These are phyloP conservation scores for Diarsia mendica DNA, from an alignment of 2,888 invertebrate genomes.

Conservation along the genomic window DNA sequence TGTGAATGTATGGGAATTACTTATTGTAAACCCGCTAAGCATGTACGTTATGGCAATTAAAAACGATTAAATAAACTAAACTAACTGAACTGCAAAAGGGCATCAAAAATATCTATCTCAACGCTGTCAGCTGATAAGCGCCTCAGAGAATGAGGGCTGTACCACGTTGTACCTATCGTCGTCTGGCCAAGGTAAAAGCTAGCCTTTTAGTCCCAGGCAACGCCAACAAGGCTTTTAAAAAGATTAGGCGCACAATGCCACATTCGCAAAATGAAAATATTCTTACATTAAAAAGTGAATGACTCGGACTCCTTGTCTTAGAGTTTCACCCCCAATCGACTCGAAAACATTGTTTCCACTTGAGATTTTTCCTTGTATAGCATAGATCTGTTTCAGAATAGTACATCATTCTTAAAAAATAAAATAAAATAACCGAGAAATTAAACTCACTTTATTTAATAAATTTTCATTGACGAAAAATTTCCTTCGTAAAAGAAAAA, in stretches of 20 bases:
- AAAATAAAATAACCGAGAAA: background rate
- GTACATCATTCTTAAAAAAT: background rate
- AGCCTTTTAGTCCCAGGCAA: background rate
- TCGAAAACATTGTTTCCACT: background rate
- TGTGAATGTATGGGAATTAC: conserved; percentile 9
- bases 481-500: conserved; percentile 37
- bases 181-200: background rate
- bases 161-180: background rate
- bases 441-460: background rate
- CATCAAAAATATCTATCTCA: background rate
- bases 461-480: conserved; percentile 19
- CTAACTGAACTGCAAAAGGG: background rate
- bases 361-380: background rate
- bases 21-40: background rate
- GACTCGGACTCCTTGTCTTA: no score
- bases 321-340: background rate
- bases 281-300: no score
- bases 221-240: background rate
- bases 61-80: background rate
- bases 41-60: background rate
- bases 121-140: background rate
- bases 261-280: no score
- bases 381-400: background rate
- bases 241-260: no score
- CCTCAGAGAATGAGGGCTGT: background rate